Evolutionary conservation across 2,113 vertebrate species (phyloP), one percentile per base, ranked within the genome.

Genomic region (Cygnus atratus): DNA sequence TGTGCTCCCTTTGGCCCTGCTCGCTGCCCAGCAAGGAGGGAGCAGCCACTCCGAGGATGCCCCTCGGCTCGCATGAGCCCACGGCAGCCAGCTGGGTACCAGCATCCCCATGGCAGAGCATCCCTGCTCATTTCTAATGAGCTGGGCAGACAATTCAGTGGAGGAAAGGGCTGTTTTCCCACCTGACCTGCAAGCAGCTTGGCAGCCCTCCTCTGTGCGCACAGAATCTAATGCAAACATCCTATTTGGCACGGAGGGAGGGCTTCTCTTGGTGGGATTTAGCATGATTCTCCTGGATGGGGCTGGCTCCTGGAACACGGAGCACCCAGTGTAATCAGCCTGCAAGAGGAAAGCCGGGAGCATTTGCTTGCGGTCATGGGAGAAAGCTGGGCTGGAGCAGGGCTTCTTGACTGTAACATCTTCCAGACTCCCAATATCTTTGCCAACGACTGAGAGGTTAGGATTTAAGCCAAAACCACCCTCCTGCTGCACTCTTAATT

Each of bases 211-310:
- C 2, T 5, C 13, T 15, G 25, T 17, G 14, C 25, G 3, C 1
- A 0, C 3, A 1, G 11, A 4, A 10, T 43, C 78, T 63, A 4
- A 21, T 3, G 26, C 39, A 15, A 85, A 62, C 15, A 20, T 44
- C 63, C 50, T 39, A 35, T 52, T 31, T 17, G 71, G 37, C 29
- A 20, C 1, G 2, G 3, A 29, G 14, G 31, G 8, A 33, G 14
- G 31, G 8, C 22, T 73, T 37, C n/a, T 33, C 15, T 18, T 0
- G 0, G 59, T 33, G 63, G 78, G 20, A 17, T 44, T 76, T n/a
- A 57, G 25, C 11, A 1, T 0, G 1, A 10, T 58, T 33, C 2
- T 2, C 31, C 67, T 33, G n/a, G n/a, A 1, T 0, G 0, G 61
- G 43, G 52, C 6, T 31, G 16, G 16, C 48, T 52, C 25, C 37